Conservation (phyloP, 2,888 invertebrate genomes). For the Cephonodes hylas region DNA sequence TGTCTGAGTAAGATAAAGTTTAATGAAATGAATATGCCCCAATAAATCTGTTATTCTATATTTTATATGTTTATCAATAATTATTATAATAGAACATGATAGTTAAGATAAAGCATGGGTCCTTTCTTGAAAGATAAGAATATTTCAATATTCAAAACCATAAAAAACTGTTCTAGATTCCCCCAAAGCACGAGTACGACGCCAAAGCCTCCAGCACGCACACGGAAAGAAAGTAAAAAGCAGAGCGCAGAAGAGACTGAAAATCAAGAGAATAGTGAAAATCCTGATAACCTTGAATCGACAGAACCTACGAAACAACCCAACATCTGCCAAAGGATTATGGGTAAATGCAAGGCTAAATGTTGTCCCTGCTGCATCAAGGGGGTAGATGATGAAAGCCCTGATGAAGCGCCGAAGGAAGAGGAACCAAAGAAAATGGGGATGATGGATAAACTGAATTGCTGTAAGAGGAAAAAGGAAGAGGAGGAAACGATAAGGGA, state of each 20-base stretch:
- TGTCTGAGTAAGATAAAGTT: too few relatives aligned
- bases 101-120: too few relatives aligned
- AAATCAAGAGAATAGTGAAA: constrained; percentile 11
- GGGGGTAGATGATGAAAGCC: constrained; percentile 43
- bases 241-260: constrained; percentile 30
- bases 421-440: constrained; percentile 39
- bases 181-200: constrained; percentile 75
- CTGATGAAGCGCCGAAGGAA: constrained; percentile 27
- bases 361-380: constrained; percentile 76
- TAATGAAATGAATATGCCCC: too few relatives aligned
- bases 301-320: constrained; percentile 44
- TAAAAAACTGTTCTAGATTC: constrained; percentile 48
- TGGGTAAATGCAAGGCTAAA: constrained; percentile 66
- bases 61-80: too few relatives aligned
- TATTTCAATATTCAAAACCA: too few relatives aligned
- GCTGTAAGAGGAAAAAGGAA: constrained; percentile 65
- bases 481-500: constrained; percentile 53
- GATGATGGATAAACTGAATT: constrained; percentile 58
- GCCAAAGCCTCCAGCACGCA: constrained; percentile 67
- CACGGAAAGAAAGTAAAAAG: constrained; percentile 51
- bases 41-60: too few relatives aligned
- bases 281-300: constrained; percentile 24
- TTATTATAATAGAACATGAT: too few relatives aligned
- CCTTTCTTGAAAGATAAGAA: too few relatives aligned
- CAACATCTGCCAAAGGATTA: constrained; percentile 62